Conservation (phyloP, 2,888 invertebrate genomes). For the Brachynemurus nebulosus region DNA sequence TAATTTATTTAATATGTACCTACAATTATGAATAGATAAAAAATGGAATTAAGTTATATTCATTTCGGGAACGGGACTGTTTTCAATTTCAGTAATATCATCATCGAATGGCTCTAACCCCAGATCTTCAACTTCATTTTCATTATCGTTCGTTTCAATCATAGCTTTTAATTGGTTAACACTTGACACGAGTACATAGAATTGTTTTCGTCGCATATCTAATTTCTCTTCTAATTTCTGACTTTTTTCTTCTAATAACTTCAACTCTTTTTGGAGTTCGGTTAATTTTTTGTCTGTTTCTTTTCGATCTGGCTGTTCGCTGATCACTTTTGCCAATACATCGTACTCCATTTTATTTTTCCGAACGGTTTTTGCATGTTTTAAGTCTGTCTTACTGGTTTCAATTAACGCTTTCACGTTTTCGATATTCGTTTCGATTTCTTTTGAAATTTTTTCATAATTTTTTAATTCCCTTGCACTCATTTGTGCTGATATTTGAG, state of each 20-base stretch:
- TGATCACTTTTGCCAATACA: slow-evolving; percentile 79
- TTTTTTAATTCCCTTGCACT: slow-evolving; percentile 71
- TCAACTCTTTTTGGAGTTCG: slow-evolving; percentile 57
- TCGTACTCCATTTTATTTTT: slow-evolving; percentile 90
- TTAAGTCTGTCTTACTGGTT: slow-evolving; percentile 64
- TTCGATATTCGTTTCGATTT: slow-evolving; percentile 67
- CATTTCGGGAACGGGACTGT: slow-evolving; percentile 28
- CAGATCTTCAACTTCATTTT: slow-evolving; percentile 36
- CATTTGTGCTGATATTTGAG: slow-evolving; percentile 64
- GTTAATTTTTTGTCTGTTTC: slow-evolving; percentile 58
- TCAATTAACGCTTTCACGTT: slow-evolving; percentile 69
- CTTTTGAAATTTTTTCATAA: slow-evolving; percentile 61
- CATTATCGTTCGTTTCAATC: slow-evolving; percentile 54
- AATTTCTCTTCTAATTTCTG: slow-evolving; percentile 62
- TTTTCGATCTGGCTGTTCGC: slow-evolving; percentile 77
- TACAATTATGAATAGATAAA: too few relatives aligned
- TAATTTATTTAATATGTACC: too few relatives aligned
- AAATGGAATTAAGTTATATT: too few relatives aligned
- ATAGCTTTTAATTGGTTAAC: slow-evolving; percentile 73
- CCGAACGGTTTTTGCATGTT: slow-evolving; percentile 71
- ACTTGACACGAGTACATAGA: slow-evolving; percentile 74
- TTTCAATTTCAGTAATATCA: slow-evolving; percentile 26
- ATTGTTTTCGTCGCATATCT: slow-evolving; percentile 74
- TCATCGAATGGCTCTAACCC: slow-evolving; percentile 33
- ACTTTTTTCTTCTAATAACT: slow-evolving; percentile 52